phyloP scores from a whole-genome alignment of 2,888 invertebrate genomes.

The Ceraclea dissimilis region DNA sequence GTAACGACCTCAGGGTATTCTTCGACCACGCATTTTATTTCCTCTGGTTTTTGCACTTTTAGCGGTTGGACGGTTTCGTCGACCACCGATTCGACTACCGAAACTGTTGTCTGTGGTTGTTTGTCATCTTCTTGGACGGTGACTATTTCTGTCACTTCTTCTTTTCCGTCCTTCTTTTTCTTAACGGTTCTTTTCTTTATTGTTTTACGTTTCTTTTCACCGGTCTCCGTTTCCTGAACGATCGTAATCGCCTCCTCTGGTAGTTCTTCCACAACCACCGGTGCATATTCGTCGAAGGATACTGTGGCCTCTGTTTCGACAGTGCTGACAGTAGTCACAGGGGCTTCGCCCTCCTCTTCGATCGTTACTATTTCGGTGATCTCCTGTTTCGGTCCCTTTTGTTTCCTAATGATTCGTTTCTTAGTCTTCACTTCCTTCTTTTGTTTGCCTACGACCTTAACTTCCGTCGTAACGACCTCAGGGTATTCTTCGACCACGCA shows the following conservation, averaged over 20 bases:
- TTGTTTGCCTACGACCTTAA: slow-evolving; percentile 32
- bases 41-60: background rate
- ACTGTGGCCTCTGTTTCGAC: slow-evolving; percentile 26
- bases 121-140: slow-evolving; percentile 36
- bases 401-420: slow-evolving; percentile 30
- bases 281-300: background rate
- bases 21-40: slow-evolving; percentile 30
- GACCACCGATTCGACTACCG: background rate
- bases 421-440: slow-evolving; percentile 33
- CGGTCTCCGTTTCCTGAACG: background rate
- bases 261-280: background rate
- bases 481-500: slow-evolving; percentile 19
- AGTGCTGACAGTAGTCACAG: slow-evolving; percentile 21
- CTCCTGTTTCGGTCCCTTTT: slow-evolving; percentile 29
- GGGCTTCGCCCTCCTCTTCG: slow-evolving; percentile 25
- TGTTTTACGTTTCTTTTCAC: slow-evolving; percentile 27
- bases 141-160: slow-evolving; percentile 37
- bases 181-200: slow-evolving; percentile 37
- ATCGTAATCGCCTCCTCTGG: background rate
- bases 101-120: slow-evolving; percentile 30
- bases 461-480: slow-evolving; percentile 30
- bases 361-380: slow-evolving; percentile 33
- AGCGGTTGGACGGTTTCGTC: background rate
- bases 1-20: slow-evolving; percentile 27
- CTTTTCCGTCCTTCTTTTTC: slow-evolving; percentile 33